Evolutionary conservation across 1,140 invertebrate species (phyloP), one percentile per base, ranked within the genome.

Genomic region (Ridgeia piscesae): DNA sequence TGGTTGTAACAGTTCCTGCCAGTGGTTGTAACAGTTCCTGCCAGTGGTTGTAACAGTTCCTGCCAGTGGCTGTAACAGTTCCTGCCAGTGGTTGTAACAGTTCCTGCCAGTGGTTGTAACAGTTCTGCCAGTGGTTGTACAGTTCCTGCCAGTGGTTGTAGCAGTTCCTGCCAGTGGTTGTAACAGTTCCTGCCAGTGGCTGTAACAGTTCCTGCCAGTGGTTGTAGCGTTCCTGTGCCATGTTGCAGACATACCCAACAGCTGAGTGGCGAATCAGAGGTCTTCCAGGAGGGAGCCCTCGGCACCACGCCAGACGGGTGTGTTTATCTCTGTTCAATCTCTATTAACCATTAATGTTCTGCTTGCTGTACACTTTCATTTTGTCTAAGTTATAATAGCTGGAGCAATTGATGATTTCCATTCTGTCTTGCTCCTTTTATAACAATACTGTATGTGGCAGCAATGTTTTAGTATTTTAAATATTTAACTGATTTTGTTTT

Each of bases 231-330:
- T 9, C 58, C 8, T 77, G 58, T 31, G 58, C 14, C 27, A 27
- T 90, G 89, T 93, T 91, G 27, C 92, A 96, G 95, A 89, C 97
- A 97, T 0, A 96, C 97, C 42, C 97, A 98, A 95, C 95, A 95
- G 91, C 98, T 98, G 27, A 97, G 97, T 0, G 96, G 96, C 0
- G 98, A 99, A 93, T 99, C 98, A 0, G 97, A 98, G 96, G 96
- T 99, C 92, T 99, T 99, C 96, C 97, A 98, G 93, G 98, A 98
- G 95, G 98, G 98, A 89, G 97, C 98, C 95, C 95, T 99, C 0
- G 98, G 98, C 35, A 97, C 97, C 95, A 97, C 97, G 89, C 98
- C 98, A 8, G 97, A 98, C 34, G 98, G 98, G 98, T 98, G 96
- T 95, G 94, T 94, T 91, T 48, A 42, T n/a, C 27, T 77, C 58